These are phyloP conservation scores for Eciton burchellii DNA, from an alignment of 1,140 invertebrate genomes.

Conservation along the genomic window DNA sequence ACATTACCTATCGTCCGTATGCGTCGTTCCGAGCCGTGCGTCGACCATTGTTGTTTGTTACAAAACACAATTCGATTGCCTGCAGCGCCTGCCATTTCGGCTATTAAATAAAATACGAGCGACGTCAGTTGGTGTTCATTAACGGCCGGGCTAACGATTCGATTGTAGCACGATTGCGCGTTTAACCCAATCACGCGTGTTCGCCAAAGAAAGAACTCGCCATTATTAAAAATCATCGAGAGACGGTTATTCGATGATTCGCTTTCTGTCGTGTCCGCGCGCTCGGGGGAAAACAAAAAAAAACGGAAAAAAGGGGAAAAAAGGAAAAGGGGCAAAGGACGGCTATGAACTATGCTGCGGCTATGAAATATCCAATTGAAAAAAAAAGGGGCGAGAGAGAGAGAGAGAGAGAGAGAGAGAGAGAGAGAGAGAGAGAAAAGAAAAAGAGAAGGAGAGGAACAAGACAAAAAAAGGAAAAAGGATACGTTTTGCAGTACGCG, in stretches of 20 bases:
- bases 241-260: conserved; percentile 48
- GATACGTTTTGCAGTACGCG: conserved; percentile 3
- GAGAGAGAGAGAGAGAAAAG: too few species aligned
- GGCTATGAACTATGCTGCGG: conserved; percentile 10
- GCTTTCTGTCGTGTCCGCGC: background rate
- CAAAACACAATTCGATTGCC: conserved; percentile 80
- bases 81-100: conserved; percentile 75
- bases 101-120: conserved; percentile 84
- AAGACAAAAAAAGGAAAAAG: background rate
- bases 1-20: conserved; percentile 71
- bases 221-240: conserved; percentile 60
- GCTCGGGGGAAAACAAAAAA: conserved; percentile 37
- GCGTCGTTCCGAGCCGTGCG: conserved; percentile 67
- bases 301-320: conserved; percentile 38
- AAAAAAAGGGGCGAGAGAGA: conserved; percentile 31
- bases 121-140: conserved; percentile 83
- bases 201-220: conserved; percentile 18
- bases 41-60: conserved; percentile 80
- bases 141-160: conserved; percentile 80
- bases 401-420: too few species aligned
- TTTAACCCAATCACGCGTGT: conserved; percentile 66
- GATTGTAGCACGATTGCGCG: conserved; percentile 81
- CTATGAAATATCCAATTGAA: conserved; percentile 45
- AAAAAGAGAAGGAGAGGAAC: too few species aligned
- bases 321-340: conserved; percentile 23